These are phyloP conservation scores for Diadophis punctatus DNA, from an alignment of 2,113 vertebrate genomes.

Conservation along the genomic window DNA sequence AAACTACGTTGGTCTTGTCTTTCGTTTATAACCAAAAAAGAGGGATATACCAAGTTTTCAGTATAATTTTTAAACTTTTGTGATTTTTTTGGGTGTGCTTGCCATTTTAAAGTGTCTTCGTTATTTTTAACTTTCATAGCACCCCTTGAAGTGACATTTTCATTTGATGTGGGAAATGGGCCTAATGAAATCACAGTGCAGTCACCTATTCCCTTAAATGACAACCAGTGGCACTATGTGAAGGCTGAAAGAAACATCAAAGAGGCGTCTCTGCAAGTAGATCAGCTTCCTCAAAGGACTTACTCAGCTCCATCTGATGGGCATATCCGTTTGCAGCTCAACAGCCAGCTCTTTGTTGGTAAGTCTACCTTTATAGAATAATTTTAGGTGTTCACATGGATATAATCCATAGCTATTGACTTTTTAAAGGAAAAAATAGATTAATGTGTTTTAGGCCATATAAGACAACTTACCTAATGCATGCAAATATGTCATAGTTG, in stretches of 20 bases:
- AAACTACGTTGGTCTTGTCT: not conserved
- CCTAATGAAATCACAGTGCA: conserved; percentile 80
- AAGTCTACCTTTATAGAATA: conserved; percentile 33
- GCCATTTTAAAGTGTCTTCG: conserved; percentile 8
- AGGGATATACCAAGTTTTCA: not conserved
- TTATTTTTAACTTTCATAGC: conserved; percentile 67
- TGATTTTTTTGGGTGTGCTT: not conserved
- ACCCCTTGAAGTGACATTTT: conserved; percentile 83
- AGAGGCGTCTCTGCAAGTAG: conserved; percentile 84
- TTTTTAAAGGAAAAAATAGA: not conserved
- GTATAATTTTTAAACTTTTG: not conserved
- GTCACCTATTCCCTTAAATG: conserved; percentile 73
- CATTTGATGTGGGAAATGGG: conserved; percentile 94
- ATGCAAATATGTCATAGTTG: not conserved
- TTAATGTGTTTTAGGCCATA: not conserved
- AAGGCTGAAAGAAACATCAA: conserved; percentile 87
- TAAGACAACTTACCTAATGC: not conserved
- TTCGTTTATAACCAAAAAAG: not conserved
- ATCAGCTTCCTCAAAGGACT: conserved; percentile 72
- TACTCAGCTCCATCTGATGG: conserved; percentile 79
- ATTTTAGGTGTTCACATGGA: not conserved
- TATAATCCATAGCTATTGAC: not conserved
- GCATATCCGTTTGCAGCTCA: conserved; percentile 87
- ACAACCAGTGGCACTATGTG: conserved; percentile 91
- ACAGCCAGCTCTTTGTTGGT: conserved; percentile 96